phyloP scores from a whole-genome alignment of 2,888 invertebrate species.

The Nezara viridula region DNA sequence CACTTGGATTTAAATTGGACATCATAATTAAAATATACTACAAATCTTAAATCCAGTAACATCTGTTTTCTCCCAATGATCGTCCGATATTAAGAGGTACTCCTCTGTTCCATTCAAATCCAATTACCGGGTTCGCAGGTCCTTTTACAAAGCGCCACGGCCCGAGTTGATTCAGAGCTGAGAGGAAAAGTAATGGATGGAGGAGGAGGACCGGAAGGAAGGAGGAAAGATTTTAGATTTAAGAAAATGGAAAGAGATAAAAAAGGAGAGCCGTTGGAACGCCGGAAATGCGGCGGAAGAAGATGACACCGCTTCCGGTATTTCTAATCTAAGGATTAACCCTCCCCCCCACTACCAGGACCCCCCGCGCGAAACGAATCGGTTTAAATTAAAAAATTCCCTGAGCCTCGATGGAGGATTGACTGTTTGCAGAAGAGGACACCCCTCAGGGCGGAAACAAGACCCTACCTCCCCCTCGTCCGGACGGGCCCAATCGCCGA shows the following conservation, averaged over 20 bases:
- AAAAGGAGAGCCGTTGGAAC: slow-evolving; percentile 25
- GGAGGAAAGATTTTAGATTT: slow-evolving; percentile 51
- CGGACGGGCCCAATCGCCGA: not conserved
- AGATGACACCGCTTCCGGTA: slow-evolving; percentile 57
- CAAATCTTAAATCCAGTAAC: too few relatives aligned
- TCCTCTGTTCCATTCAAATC: not conserved
- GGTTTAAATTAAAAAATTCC: slow-evolving; percentile 58
- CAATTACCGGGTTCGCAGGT: not conserved
- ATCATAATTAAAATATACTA: not conserved
- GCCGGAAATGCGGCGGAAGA: slow-evolving; percentile 50
- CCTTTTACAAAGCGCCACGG: not conserved
- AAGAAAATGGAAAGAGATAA: slow-evolving; percentile 58
- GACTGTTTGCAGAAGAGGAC: slow-evolving; percentile 53
- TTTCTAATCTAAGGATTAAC: slow-evolving; percentile 59
- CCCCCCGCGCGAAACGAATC: slow-evolving; percentile 48
- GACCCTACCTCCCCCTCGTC: not conserved
- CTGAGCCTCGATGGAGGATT: slow-evolving; percentile 36
- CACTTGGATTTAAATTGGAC: too few relatives aligned
- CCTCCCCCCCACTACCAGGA: not conserved
- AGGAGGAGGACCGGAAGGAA: slow-evolving; percentile 13
- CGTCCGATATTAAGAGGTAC: not conserved
- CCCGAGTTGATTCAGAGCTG: not conserved
- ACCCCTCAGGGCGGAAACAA: not conserved
- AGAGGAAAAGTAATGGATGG: slow-evolving; percentile 53
- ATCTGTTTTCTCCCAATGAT: not conserved